These are phyloP conservation scores for Acrocephalus scirpaceus DNA, from an alignment of 2,797 vertebrate genomes.

Conservation along the genomic window DNA sequence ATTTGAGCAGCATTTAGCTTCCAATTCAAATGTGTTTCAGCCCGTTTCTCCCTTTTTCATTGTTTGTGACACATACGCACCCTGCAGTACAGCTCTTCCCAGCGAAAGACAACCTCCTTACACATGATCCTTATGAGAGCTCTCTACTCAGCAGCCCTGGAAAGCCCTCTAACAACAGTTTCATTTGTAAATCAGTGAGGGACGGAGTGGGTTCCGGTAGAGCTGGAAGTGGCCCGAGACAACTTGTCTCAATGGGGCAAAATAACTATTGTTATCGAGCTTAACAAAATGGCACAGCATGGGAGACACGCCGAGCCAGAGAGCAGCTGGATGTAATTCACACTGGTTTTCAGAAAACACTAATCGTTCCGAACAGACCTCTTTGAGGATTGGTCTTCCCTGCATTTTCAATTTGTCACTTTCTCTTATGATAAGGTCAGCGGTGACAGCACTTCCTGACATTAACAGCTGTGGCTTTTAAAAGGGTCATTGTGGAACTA, in stretches of 20 bases:
- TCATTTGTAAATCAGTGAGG: slow-evolving; percentile 75
- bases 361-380: slow-evolving; percentile 82
- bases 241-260: slow-evolving; percentile 81
- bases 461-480: slow-evolving; percentile 98
- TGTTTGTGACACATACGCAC: neutral
- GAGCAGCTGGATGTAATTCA: slow-evolving; percentile 87
- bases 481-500: slow-evolving; percentile 96
- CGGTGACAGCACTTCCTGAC: slow-evolving; percentile 91
- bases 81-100: slow-evolving; percentile 10
- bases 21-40: neutral
- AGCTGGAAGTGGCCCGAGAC: slow-evolving; percentile 81
- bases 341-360: slow-evolving; percentile 84
- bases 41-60: neutral
- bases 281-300: slow-evolving; percentile 87
- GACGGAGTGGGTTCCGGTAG: slow-evolving; percentile 76
- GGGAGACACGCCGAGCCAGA: slow-evolving; percentile 76
- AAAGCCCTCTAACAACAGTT: slow-evolving; percentile 73
- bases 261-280: slow-evolving; percentile 82
- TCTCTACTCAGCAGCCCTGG: slow-evolving; percentile 49
- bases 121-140: slow-evolving; percentile 72
- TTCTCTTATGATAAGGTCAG: slow-evolving; percentile 89
- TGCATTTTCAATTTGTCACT: slow-evolving; percentile 86
- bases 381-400: slow-evolving; percentile 83
- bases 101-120: neutral
- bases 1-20: neutral